Evolutionary conservation across 1,140 invertebrate species (phyloP).

Genomic region (Choristoneura fumiferana): DNA sequence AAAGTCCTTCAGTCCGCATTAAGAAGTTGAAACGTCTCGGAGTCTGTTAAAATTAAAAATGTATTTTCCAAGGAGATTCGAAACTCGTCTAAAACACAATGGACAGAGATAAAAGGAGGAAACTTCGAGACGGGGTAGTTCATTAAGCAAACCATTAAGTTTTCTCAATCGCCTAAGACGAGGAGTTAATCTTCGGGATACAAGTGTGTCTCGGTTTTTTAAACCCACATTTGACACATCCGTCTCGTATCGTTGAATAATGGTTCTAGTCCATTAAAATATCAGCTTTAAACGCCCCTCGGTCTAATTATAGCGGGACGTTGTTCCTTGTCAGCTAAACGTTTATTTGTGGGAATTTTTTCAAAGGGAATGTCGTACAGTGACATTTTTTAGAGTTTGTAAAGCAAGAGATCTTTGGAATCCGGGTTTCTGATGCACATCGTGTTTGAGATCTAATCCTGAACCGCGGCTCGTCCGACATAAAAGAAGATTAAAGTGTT

Average conservation of each 20-base stretch:
- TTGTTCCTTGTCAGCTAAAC: conserved; percentile 38
- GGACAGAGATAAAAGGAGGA: conserved; percentile 28
- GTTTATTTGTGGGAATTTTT: conserved; percentile 55
- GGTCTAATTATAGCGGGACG: conserved; percentile 47
- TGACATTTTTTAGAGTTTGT: conserved; percentile 16
- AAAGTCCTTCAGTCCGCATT: background rate
- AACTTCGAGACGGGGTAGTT: conserved; percentile 28
- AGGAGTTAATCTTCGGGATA: conserved; percentile 30
- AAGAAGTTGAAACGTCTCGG: conserved; percentile 7
- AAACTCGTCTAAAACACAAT: conserved; percentile 20
- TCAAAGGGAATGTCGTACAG: conserved; percentile 31
- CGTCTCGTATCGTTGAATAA: conserved; percentile 46
- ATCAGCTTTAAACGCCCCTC: conserved; percentile 40
- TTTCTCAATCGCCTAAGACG: too few relatives aligned
- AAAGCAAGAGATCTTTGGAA: background rate
- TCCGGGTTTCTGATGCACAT: background rate
- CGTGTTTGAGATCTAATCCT: conserved; percentile 3
- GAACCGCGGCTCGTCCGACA: background rate
- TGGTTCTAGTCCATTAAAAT: conserved; percentile 45
- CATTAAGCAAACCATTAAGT: conserved; percentile 41
- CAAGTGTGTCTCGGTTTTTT: conserved; percentile 35
- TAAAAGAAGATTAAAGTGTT: conserved; percentile 2
- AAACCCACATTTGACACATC: conserved; percentile 38
- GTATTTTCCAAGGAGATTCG: conserved; percentile 25
- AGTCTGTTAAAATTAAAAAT: conserved; percentile 30